Conservation (phyloP, 37 sponge, comb jelly and placozoan genomes). For the Tethya wilhelma region DNA sequence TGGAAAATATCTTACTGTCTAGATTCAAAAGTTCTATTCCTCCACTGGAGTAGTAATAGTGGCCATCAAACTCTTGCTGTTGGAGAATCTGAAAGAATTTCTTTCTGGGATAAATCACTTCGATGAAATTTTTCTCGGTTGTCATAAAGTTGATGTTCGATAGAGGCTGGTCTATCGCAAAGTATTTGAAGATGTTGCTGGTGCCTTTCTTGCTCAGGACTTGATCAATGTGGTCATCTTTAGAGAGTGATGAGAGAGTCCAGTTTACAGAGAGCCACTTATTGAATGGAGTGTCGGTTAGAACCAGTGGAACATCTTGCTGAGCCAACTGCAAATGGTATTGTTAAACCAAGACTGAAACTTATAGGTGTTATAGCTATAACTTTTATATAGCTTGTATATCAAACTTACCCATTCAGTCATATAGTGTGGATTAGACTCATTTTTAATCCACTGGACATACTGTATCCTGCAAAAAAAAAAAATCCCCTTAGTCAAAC, state of each 20-base stretch:
- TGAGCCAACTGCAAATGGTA: conserved; percentile 30
- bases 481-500: background rate
- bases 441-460: conserved; percentile 9
- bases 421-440: conserved; percentile 35
- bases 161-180: conserved; percentile 47
- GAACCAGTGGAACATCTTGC: conserved; percentile 22
- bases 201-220: conserved; percentile 38
- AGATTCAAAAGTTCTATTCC: conserved; percentile 40
- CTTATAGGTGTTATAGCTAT: background rate
- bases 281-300: conserved; percentile 44
- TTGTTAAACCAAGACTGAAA: background rate
- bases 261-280: conserved; percentile 25
- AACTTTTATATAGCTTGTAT: background rate
- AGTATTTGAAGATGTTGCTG: conserved; percentile 43
- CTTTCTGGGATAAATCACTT: conserved; percentile 12
- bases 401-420: conserved; percentile 31
- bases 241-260: conserved; percentile 9
- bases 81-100: conserved; percentile 26
- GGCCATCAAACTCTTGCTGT: background rate
- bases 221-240: background rate
- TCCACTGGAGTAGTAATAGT: conserved; percentile 63
- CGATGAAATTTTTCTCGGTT: conserved; percentile 15
- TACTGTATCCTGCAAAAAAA: background rate
- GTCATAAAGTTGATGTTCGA: background rate
- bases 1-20: background rate